Base-by-base conservation (phyloP, 1,140 invertebrate genomes). In the Trichonephila clavata region DNA sequence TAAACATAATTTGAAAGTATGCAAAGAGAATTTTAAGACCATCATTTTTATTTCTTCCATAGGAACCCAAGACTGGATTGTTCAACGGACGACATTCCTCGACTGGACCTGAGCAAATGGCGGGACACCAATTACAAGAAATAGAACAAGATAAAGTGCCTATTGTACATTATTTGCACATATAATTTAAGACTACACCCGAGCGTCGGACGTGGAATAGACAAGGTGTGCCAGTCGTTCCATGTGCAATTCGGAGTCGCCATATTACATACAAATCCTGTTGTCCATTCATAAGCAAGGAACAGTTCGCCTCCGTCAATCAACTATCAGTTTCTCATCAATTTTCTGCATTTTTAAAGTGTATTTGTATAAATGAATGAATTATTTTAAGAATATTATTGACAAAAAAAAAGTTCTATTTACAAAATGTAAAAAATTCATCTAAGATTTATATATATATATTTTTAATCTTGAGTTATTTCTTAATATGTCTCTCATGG, bases 51-150 rank as follows among this genome's bases (percentile, higher is more conserved):
- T 92, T 94, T 24, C 77, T 50, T 50, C 50, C 10, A 50, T 10
- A 95, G 95, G 39, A 95, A 95, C 93, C 95, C 95, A 7, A 86
- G 94, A 57, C 77, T 95, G 10, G 94, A 95, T 10, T 95, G 95
- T 80, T 94, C 92, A 27, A 94, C 92, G 2, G 77, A 87, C 18
- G 89, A 94, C 32, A 95, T 95, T 65, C 95, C 95, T 27, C 94
- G 94, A 59, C 24, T 95, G 61, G 93, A 95, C 83, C 77, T 95
- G 14, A 94, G 94, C 21, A 94, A 94, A 86, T 94, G 94, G 94
- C 57, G 81, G 71, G 94, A 94, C 77, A 94, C 87, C n/a, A 94
- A 94, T 39, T 93, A 94, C 92, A 61, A 92, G 61, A 94, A 94
- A 83, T 93, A 93, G 24, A 81, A 50, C 10, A 27, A 7, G 27